Evolutionary conservation across 1,140 invertebrate genomes (phyloP).

Genomic region (Pollicipes pollicipes): DNA sequence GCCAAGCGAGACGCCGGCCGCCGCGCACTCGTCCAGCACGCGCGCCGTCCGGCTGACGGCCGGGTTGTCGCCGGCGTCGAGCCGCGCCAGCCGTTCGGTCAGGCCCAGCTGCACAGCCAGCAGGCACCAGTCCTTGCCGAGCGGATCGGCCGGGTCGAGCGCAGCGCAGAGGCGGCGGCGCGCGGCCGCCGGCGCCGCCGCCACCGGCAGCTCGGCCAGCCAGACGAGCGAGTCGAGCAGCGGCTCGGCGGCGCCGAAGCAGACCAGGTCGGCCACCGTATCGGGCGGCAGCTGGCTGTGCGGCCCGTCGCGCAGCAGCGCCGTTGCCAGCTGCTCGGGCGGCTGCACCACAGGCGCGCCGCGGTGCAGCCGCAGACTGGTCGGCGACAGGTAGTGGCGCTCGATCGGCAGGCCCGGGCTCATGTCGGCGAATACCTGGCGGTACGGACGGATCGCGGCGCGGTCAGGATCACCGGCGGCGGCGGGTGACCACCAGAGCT

Average conservation of each 20-base stretch:
- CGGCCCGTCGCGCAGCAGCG: slow-evolving; percentile 33
- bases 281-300: slow-evolving; percentile 27
- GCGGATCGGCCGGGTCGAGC: slow-evolving; percentile 55
- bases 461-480: no score
- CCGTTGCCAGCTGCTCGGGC: slow-evolving; percentile 38
- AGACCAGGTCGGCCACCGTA: slow-evolving; percentile 43
- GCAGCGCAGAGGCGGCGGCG: slow-evolving; percentile 30
- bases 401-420: slow-evolving; percentile 47
- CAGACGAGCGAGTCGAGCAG: slow-evolving; percentile 17
- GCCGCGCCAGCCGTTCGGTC: slow-evolving; percentile 32
- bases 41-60: slow-evolving; percentile 30
- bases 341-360: slow-evolving; percentile 39
- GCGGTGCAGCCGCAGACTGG: slow-evolving; percentile 36
- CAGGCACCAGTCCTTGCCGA: slow-evolving; percentile 50
- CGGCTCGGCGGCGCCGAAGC: slow-evolving; percentile 41
- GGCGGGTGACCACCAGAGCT: no score
- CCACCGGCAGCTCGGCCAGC: slow-evolving; percentile 25
- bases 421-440: slow-evolving; percentile 37
- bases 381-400: slow-evolving; percentile 43
- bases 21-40: slow-evolving; percentile 32
- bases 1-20: slow-evolving; percentile 17
- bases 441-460: not conserved
- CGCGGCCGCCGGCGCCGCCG: slow-evolving; percentile 47
- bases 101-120: slow-evolving; percentile 53
- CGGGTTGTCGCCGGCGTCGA: slow-evolving; percentile 28